Evolutionary conservation across 1,140 invertebrate genomes (phyloP).

Genomic region (Tetramorium simillimum): DNA sequence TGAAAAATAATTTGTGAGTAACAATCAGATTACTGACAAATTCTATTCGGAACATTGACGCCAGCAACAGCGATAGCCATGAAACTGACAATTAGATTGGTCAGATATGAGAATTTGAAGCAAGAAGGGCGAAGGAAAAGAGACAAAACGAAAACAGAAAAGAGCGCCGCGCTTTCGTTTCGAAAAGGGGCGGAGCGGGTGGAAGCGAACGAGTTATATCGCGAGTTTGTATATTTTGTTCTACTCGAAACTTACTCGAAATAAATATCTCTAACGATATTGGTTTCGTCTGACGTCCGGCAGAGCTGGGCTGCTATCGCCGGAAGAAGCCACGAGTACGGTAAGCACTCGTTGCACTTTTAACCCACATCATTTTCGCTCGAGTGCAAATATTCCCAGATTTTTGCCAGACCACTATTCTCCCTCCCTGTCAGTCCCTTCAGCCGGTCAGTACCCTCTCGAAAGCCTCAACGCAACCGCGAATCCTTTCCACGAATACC

Average conservation of each 20-base stretch:
- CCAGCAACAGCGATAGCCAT: not conserved
- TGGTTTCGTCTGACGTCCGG: slow-evolving; percentile 69
- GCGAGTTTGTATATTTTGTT: slow-evolving; percentile 83
- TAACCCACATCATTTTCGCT: slow-evolving; percentile 75
- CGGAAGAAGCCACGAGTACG: slow-evolving; percentile 14
- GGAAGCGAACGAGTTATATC: slow-evolving; percentile 64
- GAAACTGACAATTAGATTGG: not conserved
- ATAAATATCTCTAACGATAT: slow-evolving; percentile 84
- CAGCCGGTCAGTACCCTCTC: not conserved
- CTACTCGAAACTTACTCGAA: slow-evolving; percentile 83
- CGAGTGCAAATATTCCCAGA: slow-evolving; percentile 76
- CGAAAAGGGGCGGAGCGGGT: not conserved
- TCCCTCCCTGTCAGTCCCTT: not conserved
- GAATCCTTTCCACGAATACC: slow-evolving; percentile 19
- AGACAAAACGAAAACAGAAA: slow-evolving; percentile 43
- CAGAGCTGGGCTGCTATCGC: slow-evolving; percentile 21
- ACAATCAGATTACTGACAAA: not conserved
- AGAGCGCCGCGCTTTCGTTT: slow-evolving; percentile 30
- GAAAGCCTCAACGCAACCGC: slow-evolving; percentile 32
- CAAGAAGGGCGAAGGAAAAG: slow-evolving; percentile 4
- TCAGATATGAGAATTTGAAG: not conserved
- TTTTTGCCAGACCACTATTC: slow-evolving; percentile 67
- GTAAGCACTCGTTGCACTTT: slow-evolving; percentile 57
- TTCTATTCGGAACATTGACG: slow-evolving; percentile 8
- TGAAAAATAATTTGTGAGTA: not conserved